Evolutionary conservation across 2,113 vertebrate species (phyloP), one percentile per base, ranked within the genome.

Genomic region (Pelecanus crispus): DNA sequence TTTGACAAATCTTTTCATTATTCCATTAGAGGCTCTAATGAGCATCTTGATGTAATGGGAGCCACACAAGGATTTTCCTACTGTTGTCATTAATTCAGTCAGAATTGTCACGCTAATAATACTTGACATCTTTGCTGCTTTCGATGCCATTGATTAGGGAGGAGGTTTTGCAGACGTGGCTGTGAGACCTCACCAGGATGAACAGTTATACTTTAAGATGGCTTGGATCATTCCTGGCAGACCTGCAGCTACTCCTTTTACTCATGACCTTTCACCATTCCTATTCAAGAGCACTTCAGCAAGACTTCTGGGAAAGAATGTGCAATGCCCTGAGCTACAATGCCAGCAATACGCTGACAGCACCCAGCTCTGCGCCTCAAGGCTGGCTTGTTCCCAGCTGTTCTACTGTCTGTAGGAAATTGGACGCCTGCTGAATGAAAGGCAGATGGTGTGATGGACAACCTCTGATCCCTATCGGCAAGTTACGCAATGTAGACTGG

Each of bases 371-470:
- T 74, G 45, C 0, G 1, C 92, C 92, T 88, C 92, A 50, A 94
- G 91, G 81, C 83, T 96, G 95, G 85, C 92, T 91, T 17, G 11
- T 79, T 96, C 95, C 88, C 90, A 92, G 96, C 77, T 93, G 59
- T 63, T 78, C 88, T 81, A 28, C 81, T 88, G n/a, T 74, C 74
- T 89, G 86, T 63, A 92, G 92, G 75, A 94, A 94, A 93, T 44
- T 20, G 90, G 94, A 85, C 95, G 66, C 28, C 74, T 58, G 67
- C 71, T 89, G 96, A 92, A 89, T 87, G 86, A 92, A 96, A 94
- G 88, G 91, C 95, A 97, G 83, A 81, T 84, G 92, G 86, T 71
- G 52, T 91, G 92, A 96, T 91, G 95, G 92, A 96, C 91, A 97
- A 75, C 81, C 91, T 81, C 92, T 84, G 92, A 94, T 95, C 88